phyloP scores from a whole-genome alignment of 2,888 invertebrate genomes.

The Chrysolina oricalcia region DNA sequence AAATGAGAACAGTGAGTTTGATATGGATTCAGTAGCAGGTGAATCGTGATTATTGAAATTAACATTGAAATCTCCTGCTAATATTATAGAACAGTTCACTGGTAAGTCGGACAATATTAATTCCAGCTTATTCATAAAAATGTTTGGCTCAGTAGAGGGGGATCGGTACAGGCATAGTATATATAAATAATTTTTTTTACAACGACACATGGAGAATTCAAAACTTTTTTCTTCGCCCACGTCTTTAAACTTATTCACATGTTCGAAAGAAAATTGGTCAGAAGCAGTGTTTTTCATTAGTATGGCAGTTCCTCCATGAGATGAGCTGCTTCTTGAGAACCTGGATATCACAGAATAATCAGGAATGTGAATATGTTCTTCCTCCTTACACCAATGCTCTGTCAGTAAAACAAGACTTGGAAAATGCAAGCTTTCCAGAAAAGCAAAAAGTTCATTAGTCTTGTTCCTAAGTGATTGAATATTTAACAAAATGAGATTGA shows the following conservation, averaged over 20 bases:
- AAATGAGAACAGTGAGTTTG: constrained; percentile 8
- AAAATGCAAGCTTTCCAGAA: constrained; percentile 20
- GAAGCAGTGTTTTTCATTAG: neutral
- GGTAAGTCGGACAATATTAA: neutral
- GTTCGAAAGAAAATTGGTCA: neutral
- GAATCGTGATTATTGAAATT: constrained; percentile 24
- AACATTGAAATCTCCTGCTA: constrained; percentile 21
- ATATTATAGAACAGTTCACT: constrained; percentile 2
- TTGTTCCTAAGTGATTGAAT: constrained; percentile 7
- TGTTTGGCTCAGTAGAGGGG: constrained; percentile 15
- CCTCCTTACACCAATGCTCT: constrained; percentile 12
- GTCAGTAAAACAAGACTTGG: constrained; percentile 18
- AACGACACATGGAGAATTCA: neutral
- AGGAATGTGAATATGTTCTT: constrained; percentile 15
- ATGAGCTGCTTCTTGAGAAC: too few relatives aligned
- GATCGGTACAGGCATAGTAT: too few relatives aligned
- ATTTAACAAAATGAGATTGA: too few relatives aligned
- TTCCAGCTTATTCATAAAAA: constrained; percentile 17
- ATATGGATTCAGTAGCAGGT: neutral
- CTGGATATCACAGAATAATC: too few relatives aligned
- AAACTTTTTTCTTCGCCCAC: constrained; percentile 2
- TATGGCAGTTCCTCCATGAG: constrained; percentile 2
- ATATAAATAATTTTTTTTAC: constrained; percentile 14
- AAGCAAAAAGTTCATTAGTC: neutral
- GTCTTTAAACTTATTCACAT: constrained; percentile 13